These are phyloP conservation scores for Meteorus colon DNA, from an alignment of 2,888 invertebrate species.

Conservation along the genomic window DNA sequence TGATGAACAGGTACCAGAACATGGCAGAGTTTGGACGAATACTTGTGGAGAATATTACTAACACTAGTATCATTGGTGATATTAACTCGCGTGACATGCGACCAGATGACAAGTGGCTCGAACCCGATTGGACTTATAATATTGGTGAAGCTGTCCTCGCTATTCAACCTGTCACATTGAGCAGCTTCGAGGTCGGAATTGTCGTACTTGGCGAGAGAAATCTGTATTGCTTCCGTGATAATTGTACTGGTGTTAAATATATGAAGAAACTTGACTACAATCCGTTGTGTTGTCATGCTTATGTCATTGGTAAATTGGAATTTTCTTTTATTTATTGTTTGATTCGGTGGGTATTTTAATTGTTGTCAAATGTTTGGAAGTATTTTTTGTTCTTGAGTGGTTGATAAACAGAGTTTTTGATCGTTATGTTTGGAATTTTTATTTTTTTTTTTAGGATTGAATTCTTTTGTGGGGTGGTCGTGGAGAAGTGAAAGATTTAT, in stretches of 20 bases:
- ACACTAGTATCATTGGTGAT: no score
- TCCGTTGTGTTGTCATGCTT: constrained; percentile 84
- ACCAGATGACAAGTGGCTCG: constrained; percentile 67
- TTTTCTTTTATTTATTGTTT: not conserved
- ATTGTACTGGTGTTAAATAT: constrained; percentile 83
- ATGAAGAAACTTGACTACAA: constrained; percentile 90
- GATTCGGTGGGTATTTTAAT: no score
- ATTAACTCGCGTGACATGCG: constrained; percentile 63
- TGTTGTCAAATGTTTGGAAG: no score
- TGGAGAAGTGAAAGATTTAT: no score
- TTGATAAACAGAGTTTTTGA: no score
- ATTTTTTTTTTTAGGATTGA: no score
- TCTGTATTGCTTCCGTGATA: constrained; percentile 86
- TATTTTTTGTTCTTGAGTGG: no score
- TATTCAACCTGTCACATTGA: constrained; percentile 78
- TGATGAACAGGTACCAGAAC: constrained; percentile 67
- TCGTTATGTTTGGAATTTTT: no score
- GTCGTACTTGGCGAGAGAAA: constrained; percentile 89
- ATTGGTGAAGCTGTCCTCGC: constrained; percentile 85
- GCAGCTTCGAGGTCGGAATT: constrained; percentile 82
- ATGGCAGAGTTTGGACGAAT: constrained; percentile 69
- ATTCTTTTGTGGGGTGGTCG: no score
- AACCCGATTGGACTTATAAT: constrained; percentile 87
- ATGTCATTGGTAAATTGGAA: constrained; percentile 76
- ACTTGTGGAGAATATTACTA: constrained; percentile 36